Evolutionary conservation across 2,888 invertebrate species (phyloP), one percentile per base, ranked within the genome.

Genomic region (Leptinotarsa haldemani): DNA sequence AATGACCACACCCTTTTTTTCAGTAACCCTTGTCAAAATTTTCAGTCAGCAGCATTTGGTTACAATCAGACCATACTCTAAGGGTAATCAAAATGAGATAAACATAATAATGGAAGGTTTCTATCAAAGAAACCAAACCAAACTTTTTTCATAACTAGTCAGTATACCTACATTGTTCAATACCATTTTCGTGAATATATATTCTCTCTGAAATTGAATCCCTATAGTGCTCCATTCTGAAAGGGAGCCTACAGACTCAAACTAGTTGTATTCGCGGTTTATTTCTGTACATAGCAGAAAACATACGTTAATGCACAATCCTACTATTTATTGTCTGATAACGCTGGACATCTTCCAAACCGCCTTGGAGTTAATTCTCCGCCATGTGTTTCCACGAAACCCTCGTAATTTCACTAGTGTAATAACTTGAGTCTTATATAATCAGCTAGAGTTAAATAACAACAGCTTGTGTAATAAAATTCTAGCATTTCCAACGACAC

Each of bases 301-400:
- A 69, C 73, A 69, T 73, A 73, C 69, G 73, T 58, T 46, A 22
- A 58, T 20, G 69, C 73, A 61, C 73, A 73, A 73, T 73, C 73
- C 66, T 48, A 66, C 48, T 48, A 70, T 73, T 70, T 73, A 73
- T 61, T 56, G 58, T 58, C 61, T 53, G 69, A 73, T 73, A 65
- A 73, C 66, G 69, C 69, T 73, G 73, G 73, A 69, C 18, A 69
- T 65, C 65, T 70, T 73, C 73, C 73, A 73, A 73, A 73, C 73
- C 69, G 69, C 73, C 61, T 73, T 16, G 50, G 56, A 73, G 69
- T 73, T 73, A 73, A 73, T 73, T 73, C 50, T 20, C n/a, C 48
- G 18, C 40, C 56, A 58, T 69, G 64, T 69, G 50, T 69, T 73
- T 56, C 48, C 65, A 56, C 65, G 58, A 69, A 69, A 73, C 68